Evolutionary conservation across 2,113 vertebrate species (phyloP).

Genomic region (Scartelaos histophorus): DNA sequence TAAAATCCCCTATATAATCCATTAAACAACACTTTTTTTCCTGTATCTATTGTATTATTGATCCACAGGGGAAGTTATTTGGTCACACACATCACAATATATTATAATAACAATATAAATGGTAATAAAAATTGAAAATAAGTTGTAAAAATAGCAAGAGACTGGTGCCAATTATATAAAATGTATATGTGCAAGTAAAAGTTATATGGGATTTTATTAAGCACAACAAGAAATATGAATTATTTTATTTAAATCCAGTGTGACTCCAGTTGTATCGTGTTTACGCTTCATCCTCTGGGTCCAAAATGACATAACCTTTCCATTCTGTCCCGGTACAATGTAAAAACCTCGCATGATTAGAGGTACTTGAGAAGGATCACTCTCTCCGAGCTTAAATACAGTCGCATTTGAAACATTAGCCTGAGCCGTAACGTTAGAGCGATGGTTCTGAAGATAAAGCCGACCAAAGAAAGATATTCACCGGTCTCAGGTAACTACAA

Average conservation of each 20-base stretch:
- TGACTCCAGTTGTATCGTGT: neutral
- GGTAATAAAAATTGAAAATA: too few relatives aligned
- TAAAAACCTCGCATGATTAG: neutral
- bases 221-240: too few relatives aligned
- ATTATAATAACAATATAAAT: too few relatives aligned
- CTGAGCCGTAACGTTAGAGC: constrained; percentile 43
- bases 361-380: constrained; percentile 9
- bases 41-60: too few relatives aligned
- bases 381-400: neutral
- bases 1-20: too few relatives aligned
- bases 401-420: constrained; percentile 26
- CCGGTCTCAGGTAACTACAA: constrained; percentile 60
- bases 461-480: constrained; percentile 45
- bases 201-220: too few relatives aligned
- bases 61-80: too few relatives aligned
- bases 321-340: neutral
- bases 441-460: constrained; percentile 48
- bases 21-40: too few relatives aligned
- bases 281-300: neutral
- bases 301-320: neutral
- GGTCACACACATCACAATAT: too few relatives aligned
- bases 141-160: too few relatives aligned
- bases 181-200: too few relatives aligned
- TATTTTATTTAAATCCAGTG: neutral
- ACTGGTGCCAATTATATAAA: too few relatives aligned